phyloP scores from a whole-genome alignment of 2,113 vertebrate species.

The Clinocottus analis region DNA sequence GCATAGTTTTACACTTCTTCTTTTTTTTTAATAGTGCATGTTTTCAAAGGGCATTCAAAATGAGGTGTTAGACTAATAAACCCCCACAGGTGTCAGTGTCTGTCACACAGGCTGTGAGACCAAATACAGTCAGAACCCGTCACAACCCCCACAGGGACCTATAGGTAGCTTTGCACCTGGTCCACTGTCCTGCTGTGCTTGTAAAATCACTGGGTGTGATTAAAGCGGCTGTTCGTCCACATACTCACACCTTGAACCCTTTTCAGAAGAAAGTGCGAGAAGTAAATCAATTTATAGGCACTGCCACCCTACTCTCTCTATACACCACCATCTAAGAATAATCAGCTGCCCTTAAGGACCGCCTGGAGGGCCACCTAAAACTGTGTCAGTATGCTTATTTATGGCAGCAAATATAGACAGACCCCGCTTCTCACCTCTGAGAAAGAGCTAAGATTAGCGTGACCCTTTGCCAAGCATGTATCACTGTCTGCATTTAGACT shows the following conservation, averaged over 20 bases:
- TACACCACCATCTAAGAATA: conserved; percentile 68
- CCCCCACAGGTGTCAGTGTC: conserved; percentile 73
- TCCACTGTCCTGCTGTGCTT: conserved; percentile 48
- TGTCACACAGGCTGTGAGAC: conserved; percentile 68
- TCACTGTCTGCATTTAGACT: conserved; percentile 75
- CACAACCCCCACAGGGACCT: conserved; percentile 35
- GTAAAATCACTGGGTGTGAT: conserved; percentile 53
- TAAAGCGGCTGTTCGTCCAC: conserved; percentile 29
- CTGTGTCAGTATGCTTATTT: conserved; percentile 82
- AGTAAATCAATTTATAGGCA: conserved; percentile 57
- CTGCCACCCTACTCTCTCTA: conserved; percentile 54
- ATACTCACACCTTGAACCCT: conserved; percentile 51
- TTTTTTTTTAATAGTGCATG: background rate
- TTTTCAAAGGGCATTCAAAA: conserved; percentile 51
- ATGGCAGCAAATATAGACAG: conserved; percentile 80
- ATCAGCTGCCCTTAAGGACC: conserved; percentile 52
- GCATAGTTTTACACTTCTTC: background rate
- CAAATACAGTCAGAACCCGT: conserved; percentile 71
- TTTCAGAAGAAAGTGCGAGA: conserved; percentile 45
- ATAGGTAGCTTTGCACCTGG: conserved; percentile 69
- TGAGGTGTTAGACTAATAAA: conserved; percentile 53
- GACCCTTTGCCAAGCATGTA: conserved; percentile 71
- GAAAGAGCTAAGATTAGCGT: conserved; percentile 81
- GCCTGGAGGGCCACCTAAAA: conserved; percentile 70
- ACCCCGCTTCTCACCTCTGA: conserved; percentile 79